Evolutionary conservation across 2,113 vertebrate genomes (phyloP).

Genomic region (Plotosus lineatus): DNA sequence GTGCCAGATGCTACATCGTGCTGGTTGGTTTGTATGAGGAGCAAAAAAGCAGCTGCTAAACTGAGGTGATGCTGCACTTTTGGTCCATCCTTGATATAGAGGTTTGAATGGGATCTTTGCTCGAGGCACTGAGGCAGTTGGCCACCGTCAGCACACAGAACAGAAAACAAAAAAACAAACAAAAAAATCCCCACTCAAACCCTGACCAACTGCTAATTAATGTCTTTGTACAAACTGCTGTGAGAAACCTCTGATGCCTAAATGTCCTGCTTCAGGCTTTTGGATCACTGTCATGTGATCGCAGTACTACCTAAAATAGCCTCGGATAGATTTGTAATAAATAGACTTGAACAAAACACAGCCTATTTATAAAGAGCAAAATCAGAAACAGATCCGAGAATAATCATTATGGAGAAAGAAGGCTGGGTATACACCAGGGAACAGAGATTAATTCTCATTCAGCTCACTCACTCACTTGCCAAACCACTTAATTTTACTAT

Average conservation of each 20-base stretch:
- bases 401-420: background rate
- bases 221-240: background rate
- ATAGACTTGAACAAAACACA: background rate
- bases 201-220: conserved; percentile 39
- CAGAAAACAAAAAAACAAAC: too few relatives aligned
- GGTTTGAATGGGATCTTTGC: conserved; percentile 16
- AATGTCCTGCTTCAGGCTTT: background rate
- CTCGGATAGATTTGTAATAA: too few relatives aligned
- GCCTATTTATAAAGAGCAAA: background rate
- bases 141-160: conserved; percentile 37
- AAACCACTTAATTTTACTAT: too few relatives aligned
- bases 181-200: too few relatives aligned
- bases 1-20: background rate
- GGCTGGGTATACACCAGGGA: background rate
- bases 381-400: background rate
- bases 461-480: too few relatives aligned
- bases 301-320: background rate
- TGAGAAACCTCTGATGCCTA: background rate
- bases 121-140: conserved; percentile 40
- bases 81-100: conserved; percentile 23
- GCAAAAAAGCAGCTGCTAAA: background rate
- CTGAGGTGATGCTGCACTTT: conserved; percentile 47
- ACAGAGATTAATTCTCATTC: too few relatives aligned
- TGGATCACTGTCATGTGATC: background rate
- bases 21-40: background rate